Percentiles rank a stretch among this genome's conserved stretches.
Evolutionary conservation across 2,797 vertebrate genomes (phyloP).

Genomic region (Tiaroga cobitis): DNA sequence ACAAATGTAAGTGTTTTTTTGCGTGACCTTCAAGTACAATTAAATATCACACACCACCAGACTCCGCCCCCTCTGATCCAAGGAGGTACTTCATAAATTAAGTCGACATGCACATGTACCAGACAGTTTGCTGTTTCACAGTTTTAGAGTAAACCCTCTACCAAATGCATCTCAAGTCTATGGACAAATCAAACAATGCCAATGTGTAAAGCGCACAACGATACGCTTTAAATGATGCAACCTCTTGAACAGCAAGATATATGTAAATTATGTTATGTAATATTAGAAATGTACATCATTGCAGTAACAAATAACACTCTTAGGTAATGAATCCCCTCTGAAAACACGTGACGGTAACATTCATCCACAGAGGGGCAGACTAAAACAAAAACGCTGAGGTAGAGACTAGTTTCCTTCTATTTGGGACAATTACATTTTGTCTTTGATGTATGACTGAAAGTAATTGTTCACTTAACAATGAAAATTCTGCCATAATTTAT

Average conservation of each 20-base stretch:
- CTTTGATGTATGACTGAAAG: not conserved
- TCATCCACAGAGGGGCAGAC: constrained; percentile 14
- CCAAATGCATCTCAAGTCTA: constrained; percentile 71
- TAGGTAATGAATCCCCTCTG: not conserved
- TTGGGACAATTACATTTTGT: constrained; percentile 9
- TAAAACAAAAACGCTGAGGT: constrained; percentile 65
- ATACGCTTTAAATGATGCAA: not conserved
- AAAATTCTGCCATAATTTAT: not conserved
- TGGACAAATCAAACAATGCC: constrained; percentile 67
- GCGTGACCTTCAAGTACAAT: constrained; percentile 55
- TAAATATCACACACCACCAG: constrained; percentile 62
- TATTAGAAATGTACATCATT: not conserved
- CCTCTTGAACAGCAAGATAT: not conserved
- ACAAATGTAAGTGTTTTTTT: constrained; percentile 17
- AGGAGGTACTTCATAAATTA: constrained; percentile 63
- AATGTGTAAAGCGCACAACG: not conserved
- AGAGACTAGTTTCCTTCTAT: constrained; percentile 61
- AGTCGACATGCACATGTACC: constrained; percentile 69
- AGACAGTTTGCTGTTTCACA: constrained; percentile 71
- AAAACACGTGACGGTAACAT: constrained; percentile 21
- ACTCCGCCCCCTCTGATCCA: constrained; percentile 6
- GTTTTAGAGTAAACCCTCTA: constrained; percentile 70
- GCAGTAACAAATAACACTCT: not conserved
- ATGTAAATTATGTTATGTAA: not conserved
- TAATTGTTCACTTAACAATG: not conserved